These are phyloP conservation scores for Masticophis lateralis DNA, from an alignment of 2,797 vertebrate species.

Conservation along the genomic window DNA sequence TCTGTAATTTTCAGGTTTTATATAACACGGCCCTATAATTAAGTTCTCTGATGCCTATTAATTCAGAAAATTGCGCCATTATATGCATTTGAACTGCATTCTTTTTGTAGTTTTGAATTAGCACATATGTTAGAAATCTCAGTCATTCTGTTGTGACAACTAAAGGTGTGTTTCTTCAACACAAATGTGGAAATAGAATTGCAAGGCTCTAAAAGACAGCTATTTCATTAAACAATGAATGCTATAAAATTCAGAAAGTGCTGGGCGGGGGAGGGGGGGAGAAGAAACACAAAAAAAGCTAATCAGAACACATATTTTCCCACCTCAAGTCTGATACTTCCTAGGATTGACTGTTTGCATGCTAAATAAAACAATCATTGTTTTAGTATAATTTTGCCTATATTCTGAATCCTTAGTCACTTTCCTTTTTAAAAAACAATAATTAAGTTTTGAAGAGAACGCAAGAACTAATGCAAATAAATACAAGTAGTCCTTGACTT, in stretches of 20 bases:
- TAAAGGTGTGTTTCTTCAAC: not conserved
- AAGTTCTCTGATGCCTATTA: not conserved
- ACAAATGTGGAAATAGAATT: not conserved
- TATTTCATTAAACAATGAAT: fast-evolving
- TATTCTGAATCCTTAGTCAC: conserved; percentile 11
- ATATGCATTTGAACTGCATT: conserved; percentile 14
- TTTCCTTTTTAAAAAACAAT: not conserved
- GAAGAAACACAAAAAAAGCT: not conserved
- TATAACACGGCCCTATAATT: not conserved
- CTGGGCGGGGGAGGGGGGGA: not conserved
- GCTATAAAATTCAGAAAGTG: not conserved
- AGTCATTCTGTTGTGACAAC: not conserved
- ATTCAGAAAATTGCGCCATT: not conserved
- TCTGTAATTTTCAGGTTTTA: not conserved
- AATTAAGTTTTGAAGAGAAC: not conserved
- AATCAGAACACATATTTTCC: not conserved
- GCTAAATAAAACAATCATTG: not conserved
- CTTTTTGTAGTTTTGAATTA: not conserved
- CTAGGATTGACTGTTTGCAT: not conserved
- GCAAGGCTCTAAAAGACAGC: not conserved
- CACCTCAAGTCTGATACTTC: not conserved
- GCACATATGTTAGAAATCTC: conserved; percentile 1
- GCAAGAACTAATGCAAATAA: not conserved
- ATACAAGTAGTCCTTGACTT: not conserved
- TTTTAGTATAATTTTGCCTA: conserved; percentile 22